Evolutionary conservation across 2,113 vertebrate species (phyloP), one percentile per base, ranked within the genome.

Genomic region (Turnix velox): DNA sequence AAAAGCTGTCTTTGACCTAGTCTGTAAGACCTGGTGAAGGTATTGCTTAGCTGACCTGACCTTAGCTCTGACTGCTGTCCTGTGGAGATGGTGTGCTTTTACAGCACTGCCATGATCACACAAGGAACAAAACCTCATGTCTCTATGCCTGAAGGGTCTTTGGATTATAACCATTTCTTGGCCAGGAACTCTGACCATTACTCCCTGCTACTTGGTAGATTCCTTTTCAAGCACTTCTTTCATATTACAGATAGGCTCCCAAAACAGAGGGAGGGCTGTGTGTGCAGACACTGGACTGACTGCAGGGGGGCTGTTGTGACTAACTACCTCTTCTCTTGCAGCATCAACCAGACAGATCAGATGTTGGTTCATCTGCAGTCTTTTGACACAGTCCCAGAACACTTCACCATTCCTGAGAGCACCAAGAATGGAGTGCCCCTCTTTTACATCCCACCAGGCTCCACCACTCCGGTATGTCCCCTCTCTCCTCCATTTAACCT

Each of bases 311-410:
- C 40, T 92, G 59, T 43, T 61, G 54, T 59, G 31, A 9, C 24
- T 94, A 42, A 65, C 62, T 84, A 30, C 12, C 42, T 78, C 39
- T 95, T 96, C n/a, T 84, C 80, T 95, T 92, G 13, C 94, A 99
- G 99, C 94, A 99, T 99, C 95, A 99, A 99, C 95, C 99, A 99
- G 96, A 99, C 99, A 1, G 99, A 99, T 93, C 99, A 99, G 97
- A 99, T 99, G 99, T 91, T 99, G 94, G 99, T 99, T 78, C 99
- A 99, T 93, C 97, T 99, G 33, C 99, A 99, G 96, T 99, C 99
- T 5, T 99, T 99, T 95, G 99, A 99, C 87, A 99, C 98, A 1
- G 97, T 99, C 39, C 99, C 99, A 11, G 99, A 99, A 77, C 99
- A 99, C 87, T 99, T 99, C 96, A 99, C 97, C 7, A 99, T 99